Percentiles rank a stretch among this genome's conserved stretches.
phyloP scores from a whole-genome alignment of 2,797 vertebrate species.

The Neostethus bicornis region DNA sequence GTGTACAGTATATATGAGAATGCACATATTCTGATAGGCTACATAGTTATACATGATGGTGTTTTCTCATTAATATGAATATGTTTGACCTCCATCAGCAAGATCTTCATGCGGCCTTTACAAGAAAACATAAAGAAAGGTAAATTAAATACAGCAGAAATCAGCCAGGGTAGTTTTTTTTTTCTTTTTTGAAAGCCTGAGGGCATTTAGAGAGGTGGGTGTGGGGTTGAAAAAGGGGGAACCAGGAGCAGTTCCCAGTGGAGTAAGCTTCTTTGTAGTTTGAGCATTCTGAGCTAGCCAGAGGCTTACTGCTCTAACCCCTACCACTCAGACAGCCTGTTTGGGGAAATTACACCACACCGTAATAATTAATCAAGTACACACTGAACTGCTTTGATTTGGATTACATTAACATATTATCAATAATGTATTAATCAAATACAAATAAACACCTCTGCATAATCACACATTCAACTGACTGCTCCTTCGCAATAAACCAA shows the following conservation, averaged over 20 bases:
- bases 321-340: constrained; percentile 67
- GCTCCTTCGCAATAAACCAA: constrained; percentile 47
- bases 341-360: constrained; percentile 74
- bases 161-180: constrained; percentile 63
- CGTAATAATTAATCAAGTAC: constrained; percentile 80
- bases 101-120: constrained; percentile 53
- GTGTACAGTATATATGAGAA: not conserved
- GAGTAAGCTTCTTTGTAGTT: constrained; percentile 76
- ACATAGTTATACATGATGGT: constrained; percentile 22
- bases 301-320: constrained; percentile 76
- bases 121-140: constrained; percentile 65
- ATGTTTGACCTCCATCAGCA: constrained; percentile 51
- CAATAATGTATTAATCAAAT: constrained; percentile 80
- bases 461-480: constrained; percentile 68
- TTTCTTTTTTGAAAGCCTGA: constrained; percentile 66
- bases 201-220: constrained; percentile 64
- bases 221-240: constrained; percentile 58
- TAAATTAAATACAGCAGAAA: constrained; percentile 70
- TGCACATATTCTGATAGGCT: constrained; percentile 24
- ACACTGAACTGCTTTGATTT: constrained; percentile 72
- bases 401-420: constrained; percentile 79
- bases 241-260: constrained; percentile 76
- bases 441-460: constrained; percentile 75
- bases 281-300: constrained; percentile 74
- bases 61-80: constrained; percentile 58